Base-by-base conservation (phyloP, 2,113 vertebrate species). In the Cyprinodon brontotheroides region DNA sequence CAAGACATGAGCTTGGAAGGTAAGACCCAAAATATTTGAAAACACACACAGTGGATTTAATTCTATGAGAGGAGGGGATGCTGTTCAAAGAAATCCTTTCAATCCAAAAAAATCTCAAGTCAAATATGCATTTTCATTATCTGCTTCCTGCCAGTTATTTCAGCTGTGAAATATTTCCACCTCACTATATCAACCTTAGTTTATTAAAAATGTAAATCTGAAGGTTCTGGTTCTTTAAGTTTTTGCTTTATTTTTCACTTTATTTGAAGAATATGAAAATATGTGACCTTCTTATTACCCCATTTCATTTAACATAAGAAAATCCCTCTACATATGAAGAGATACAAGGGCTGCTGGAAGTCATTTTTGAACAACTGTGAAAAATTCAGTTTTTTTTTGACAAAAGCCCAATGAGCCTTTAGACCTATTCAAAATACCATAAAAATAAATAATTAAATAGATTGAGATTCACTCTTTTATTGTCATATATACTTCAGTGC, bases 1-100 rank as follows among this genome's bases (percentile, higher is more conserved):
- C 14, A 79, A 67, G 70, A 59, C 4, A 53, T 71, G 82, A 81
- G 70, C 74, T 72, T 61, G 53, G 45, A 41, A 68, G 61, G 70
- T 50, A 47, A 68, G 48, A 74, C 48, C 22, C 57, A 38, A 79
- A 77, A 65, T 43, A 66, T 67, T 78, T 59, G 65, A 66, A 75
- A 72, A 85, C 67, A 63, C 43, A 47, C 45, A 64, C 17, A 20
- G 48, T 71, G 53, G 62, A 41, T n/a, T 74, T 63, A 41, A 75
- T 47, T 74, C 17, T n/a, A 61, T 68, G 39, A 12, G 61, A 68
- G 22, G n/a, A 29, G 65, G 29, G 74, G 72, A n/a, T 57, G 17
- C 50, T n/a, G 17, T 57, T n/a, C 50, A 57, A 57, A 57, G 63
- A 29, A 22, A 29, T 15, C 15, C 20, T 36, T 45, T 47, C 12